These are phyloP conservation scores for Astatotilapia flaviijosephi DNA, from an alignment of 2,113 vertebrate genomes.

Conservation along the genomic window DNA sequence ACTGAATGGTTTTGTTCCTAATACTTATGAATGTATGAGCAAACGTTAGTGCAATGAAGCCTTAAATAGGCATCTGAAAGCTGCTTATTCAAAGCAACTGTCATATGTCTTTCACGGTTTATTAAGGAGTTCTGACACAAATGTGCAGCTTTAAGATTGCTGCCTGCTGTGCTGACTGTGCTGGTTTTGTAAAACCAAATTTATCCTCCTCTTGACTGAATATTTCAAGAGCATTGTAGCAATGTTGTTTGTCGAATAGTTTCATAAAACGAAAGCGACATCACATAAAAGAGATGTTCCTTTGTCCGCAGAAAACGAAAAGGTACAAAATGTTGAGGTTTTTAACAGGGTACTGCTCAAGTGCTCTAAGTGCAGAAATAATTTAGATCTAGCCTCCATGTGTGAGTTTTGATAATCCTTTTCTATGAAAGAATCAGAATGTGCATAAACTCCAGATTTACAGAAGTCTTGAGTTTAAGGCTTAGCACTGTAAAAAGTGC, in stretches of 20 bases:
- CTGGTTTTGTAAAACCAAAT: background rate
- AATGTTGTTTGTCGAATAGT: background rate
- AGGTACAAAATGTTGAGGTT: background rate
- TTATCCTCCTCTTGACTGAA: background rate
- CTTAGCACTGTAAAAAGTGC: background rate
- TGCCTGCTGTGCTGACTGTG: background rate
- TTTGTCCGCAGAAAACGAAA: accelerated
- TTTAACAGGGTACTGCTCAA: background rate
- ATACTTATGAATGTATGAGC: background rate
- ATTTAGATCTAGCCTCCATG: background rate
- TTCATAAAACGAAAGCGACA: accelerated
- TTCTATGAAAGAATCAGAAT: background rate
- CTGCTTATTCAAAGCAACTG: background rate
- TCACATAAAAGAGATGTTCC: background rate
- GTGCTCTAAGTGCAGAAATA: background rate
- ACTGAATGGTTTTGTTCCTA: background rate
- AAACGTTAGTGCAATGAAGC: background rate
- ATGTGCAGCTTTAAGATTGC: background rate
- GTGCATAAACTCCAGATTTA: background rate
- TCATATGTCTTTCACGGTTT: background rate
- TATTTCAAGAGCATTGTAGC: background rate
- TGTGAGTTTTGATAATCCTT: background rate
- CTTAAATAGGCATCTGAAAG: background rate
- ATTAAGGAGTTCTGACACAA: background rate
- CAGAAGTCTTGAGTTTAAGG: background rate